Percentiles rank a stretch among this genome's conserved stretches.
Conservation (phyloP, 2,888 invertebrate genomes). For the Orthosia gothica region DNA sequence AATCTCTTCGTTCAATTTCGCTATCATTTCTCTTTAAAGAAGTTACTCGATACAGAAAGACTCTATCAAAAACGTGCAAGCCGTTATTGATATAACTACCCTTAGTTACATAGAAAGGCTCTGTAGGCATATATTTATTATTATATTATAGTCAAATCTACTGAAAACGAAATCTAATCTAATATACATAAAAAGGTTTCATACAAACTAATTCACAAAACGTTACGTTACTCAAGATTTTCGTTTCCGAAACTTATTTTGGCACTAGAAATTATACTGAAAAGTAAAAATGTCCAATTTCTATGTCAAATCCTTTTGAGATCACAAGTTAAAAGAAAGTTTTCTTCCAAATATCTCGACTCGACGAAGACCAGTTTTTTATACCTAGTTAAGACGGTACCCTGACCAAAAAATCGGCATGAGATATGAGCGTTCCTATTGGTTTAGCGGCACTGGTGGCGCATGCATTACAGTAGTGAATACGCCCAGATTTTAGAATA, state of each 20-base stretch:
- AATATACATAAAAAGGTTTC: slow-evolving; percentile 63
- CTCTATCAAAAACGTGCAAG: slow-evolving; percentile 45
- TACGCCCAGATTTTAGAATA: too few species aligned
- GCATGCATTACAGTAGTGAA: too few species aligned
- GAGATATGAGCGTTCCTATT: too few species aligned
- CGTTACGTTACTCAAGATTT: slow-evolving; percentile 50
- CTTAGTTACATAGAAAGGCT: slow-evolving; percentile 66
- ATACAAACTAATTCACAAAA: slow-evolving; percentile 60
- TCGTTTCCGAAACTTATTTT: slow-evolving; percentile 66
- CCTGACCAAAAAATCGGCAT: too few species aligned
- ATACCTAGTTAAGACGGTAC: too few species aligned
- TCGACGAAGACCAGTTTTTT: background rate
- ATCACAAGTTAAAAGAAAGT: slow-evolving; percentile 57
- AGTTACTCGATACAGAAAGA: background rate
- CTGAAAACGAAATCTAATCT: slow-evolving; percentile 62
- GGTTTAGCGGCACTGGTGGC: too few species aligned
- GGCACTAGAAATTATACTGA: slow-evolving; percentile 75
- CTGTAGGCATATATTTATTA: slow-evolving; percentile 64
- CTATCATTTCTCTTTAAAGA: background rate
- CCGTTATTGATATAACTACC: slow-evolving; percentile 36
- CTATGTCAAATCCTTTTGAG: slow-evolving; percentile 62
- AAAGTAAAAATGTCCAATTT: slow-evolving; percentile 61
- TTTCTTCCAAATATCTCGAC: slow-evolving; percentile 27
- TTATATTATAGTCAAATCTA: slow-evolving; percentile 57
- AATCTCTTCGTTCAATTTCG: background rate